Conservation (phyloP, 2,797 vertebrate species). For the Prunella strophiata region DNA sequence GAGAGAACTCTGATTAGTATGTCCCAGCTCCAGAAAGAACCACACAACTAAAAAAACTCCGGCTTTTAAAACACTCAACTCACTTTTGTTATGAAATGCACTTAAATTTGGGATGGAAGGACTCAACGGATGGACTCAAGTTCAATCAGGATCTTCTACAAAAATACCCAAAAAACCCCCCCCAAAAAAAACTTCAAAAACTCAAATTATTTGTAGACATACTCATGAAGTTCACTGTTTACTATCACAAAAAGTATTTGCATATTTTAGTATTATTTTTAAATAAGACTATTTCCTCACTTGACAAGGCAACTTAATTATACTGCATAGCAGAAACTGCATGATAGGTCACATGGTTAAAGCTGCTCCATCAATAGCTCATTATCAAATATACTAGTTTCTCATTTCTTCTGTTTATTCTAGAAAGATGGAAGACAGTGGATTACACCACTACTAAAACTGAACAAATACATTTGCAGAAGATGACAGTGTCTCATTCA, state of each 20-base stretch:
- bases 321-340: background rate
- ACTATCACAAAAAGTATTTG: background rate
- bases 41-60: background rate
- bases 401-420: constrained; percentile 17
- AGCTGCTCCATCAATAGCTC: constrained; percentile 23
- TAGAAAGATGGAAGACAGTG: background rate
- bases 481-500: background rate
- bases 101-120: background rate
- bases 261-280: constrained; percentile 6
- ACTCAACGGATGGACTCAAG: accelerated
- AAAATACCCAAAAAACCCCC: accelerated
- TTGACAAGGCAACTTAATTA: constrained; percentile 42
- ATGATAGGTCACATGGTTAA: background rate
- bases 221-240: background rate
- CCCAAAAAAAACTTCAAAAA: background rate
- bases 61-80: background rate
- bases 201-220: background rate
- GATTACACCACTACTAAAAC: background rate
- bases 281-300: background rate
- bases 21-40: background rate
- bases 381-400: constrained; percentile 24
- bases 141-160: background rate
- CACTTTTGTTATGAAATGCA: background rate
- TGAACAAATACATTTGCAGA: background rate
- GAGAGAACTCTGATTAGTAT: background rate